Base-by-base conservation (phyloP, 2,888 invertebrate genomes). In the Oscheius sp. region DNA sequence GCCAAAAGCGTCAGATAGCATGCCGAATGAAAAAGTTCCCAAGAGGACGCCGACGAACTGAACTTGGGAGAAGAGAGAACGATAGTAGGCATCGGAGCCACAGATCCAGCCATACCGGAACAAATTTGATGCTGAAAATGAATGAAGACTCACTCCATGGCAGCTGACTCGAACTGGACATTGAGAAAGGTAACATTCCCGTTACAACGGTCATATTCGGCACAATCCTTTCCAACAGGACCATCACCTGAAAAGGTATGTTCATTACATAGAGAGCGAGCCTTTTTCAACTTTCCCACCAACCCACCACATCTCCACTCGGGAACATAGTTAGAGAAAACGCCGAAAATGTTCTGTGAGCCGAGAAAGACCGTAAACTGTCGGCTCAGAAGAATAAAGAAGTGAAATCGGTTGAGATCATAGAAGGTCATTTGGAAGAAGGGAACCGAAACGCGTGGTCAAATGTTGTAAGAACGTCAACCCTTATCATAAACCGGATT, bases 281-380 rank as follows among this genome's bases (percentile, higher is more conserved):
- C 1, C n/a, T 21, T 63, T n/a, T 21, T 9, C 48, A 53, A 7
- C 11, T 53, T 53, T 29, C 7, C 11, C 53, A 7, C 11, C 7
- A n/a, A 73, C 77, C 68, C n/a, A 81, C 81, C 81, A 60, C 82
- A 82, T 57, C 73, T 73, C 81, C 82, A 80, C 33, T 79, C 65
- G 10, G 87, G 87, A 13, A 85, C 79, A 74, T 87, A 87, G 75
- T 88, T 87, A 60, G 85, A 85, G 74, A 87, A 87, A 47, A 87
- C 85, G 13, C 85, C 82, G 57, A 87, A 87, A 37, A 87, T 83
- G 74, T 79, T 77, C 70, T 87, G 87, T 7, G 84, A 83, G 2
- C 85, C 85, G 73, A 87, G 86, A 75, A 85, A 87, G 13, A 86
- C 82, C 47, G 85, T 81, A 75, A 88, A 87, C 71, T 88, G 88